Percentiles rank a stretch among this genome's conserved stretches.
These are phyloP conservation scores for Danio rerio DNA, from an alignment of 2,113 vertebrate genomes.

Conservation along the genomic window GRCz12tu NC_133178.1:54163001-54163500, in stretches of 20 bases:
- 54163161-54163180: constrained; percentile 92
- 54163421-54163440: too few relatives aligned
- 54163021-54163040: constrained; percentile 94
- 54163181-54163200: neutral
- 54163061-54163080: constrained; percentile 81
- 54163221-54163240: constrained; percentile 5
- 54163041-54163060: constrained; percentile 82
- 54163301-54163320: constrained; percentile 94
- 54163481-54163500: too few relatives aligned
- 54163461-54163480: too few relatives aligned
- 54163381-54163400: neutral
- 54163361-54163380: constrained; percentile 27
- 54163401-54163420: too few relatives aligned
- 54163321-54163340: constrained; percentile 90
- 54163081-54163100: constrained; percentile 95
- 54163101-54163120: constrained; percentile 93
- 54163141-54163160: constrained; percentile 81
- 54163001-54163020: constrained; percentile 88
- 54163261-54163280: constrained; percentile 90
- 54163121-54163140: constrained; percentile 88
- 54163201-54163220: neutral
- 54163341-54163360: constrained; percentile 59
- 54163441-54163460: too few relatives aligned
- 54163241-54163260: constrained; percentile 88
- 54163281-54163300: constrained; percentile 94